These are phyloP conservation scores for Drosophila lutescens DNA, from an alignment of 2,888 invertebrate species.

Conservation along the genomic window DNA sequence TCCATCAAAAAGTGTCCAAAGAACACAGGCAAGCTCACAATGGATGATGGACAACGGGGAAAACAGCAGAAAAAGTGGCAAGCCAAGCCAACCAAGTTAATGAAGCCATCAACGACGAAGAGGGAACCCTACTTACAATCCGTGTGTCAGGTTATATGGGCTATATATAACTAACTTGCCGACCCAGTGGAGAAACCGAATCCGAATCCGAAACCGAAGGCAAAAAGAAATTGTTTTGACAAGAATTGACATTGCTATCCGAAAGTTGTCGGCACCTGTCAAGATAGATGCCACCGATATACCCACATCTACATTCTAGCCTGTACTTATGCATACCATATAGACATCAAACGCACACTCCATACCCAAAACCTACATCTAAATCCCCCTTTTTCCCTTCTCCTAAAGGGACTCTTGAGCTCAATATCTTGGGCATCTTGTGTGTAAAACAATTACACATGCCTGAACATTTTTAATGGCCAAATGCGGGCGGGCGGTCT, in stretches of 20 bases:
- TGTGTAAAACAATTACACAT: constrained; percentile 52
- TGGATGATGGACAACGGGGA: constrained; percentile 23
- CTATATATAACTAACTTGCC: not conserved
- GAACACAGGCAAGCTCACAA: constrained; percentile 28
- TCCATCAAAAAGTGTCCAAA: constrained; percentile 40
- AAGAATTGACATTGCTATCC: constrained; percentile 50
- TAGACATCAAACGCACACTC: constrained; percentile 39
- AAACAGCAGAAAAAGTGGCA: constrained; percentile 6
- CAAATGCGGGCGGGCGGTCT: constrained; percentile 15
- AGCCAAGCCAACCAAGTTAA: constrained; percentile 58
- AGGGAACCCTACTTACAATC: constrained; percentile 57
- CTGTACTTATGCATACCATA: constrained; percentile 17
- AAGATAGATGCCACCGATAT: constrained; percentile 29
- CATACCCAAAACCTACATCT: not conserved
- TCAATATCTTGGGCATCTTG: constrained; percentile 40
- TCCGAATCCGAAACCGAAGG: not conserved
- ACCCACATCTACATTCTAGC: constrained; percentile 7
- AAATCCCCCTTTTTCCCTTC: not conserved
- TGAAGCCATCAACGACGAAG: constrained; percentile 63
- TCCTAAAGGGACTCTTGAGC: not conserved
- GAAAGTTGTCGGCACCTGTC: constrained; percentile 51
- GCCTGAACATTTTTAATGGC: constrained; percentile 48
- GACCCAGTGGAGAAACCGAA: no score
- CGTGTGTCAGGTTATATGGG: constrained; percentile 38
- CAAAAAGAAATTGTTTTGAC: constrained; percentile 46